phyloP scores from a whole-genome alignment of 2,797 vertebrate genomes.

The Pelobates cultripes region DNA sequence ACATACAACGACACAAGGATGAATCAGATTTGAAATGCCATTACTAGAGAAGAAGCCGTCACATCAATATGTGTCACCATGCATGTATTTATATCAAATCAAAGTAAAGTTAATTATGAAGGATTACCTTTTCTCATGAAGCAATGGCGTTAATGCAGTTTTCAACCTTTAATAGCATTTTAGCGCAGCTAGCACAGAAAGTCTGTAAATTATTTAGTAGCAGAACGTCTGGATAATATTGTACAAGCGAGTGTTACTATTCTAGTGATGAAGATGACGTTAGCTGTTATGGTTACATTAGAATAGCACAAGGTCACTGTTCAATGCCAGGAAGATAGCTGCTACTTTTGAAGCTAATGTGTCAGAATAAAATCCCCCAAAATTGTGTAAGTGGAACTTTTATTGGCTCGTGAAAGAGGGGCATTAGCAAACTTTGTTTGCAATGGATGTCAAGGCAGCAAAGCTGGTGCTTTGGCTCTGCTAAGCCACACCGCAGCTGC shows the following conservation, averaged over 20 bases:
- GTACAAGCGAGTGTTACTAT: slow-evolving; percentile 29
- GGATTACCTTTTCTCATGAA: slow-evolving; percentile 27
- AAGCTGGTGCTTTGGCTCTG: no score
- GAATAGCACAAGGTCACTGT: slow-evolving; percentile 28
- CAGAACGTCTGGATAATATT: slow-evolving; percentile 19
- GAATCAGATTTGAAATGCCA: slow-evolving; percentile 40
- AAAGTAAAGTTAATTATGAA: slow-evolving; percentile 45
- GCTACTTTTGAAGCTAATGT: not conserved
- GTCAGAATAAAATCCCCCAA: not conserved
- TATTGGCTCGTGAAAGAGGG: no score
- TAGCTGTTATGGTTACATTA: slow-evolving; percentile 29
- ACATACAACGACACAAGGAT: slow-evolving; percentile 50
- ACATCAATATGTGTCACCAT: slow-evolving; percentile 50
- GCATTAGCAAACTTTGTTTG: no score
- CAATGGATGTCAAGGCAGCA: no score
- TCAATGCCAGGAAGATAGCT: not conserved
- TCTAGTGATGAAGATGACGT: slow-evolving; percentile 15
- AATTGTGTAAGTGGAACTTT: not conserved
- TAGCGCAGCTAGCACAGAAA: slow-evolving; percentile 20
- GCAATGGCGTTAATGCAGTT: slow-evolving; percentile 37
- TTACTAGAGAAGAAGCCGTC: slow-evolving; percentile 23
- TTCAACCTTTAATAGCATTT: slow-evolving; percentile 39
- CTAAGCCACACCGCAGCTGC: no score
- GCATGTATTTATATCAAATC: slow-evolving; percentile 46
- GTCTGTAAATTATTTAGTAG: slow-evolving; percentile 40